Base-by-base conservation (phyloP, 2,797 vertebrate genomes). In the Enteromius paludinosus region DNA sequence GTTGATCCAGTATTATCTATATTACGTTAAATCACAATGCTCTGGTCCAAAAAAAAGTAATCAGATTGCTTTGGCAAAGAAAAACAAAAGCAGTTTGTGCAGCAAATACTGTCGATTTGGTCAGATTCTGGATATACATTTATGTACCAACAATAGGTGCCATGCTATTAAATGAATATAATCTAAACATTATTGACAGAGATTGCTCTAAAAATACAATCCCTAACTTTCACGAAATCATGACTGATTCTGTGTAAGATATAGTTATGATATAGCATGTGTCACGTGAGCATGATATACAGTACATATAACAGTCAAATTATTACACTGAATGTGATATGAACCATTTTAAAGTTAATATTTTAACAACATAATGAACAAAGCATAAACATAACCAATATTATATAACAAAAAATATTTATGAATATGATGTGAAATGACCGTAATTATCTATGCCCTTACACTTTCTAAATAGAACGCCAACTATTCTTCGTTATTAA, bases 11-110 rank as follows among this genome's bases (percentile, higher is more conserved):
- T 78, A 52, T 35, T 59, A 83, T 83, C 79, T 85, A 54, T 43
- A 38, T 84, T 69, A 86, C 79, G 81, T 38, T 79, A 35, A 83
- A 72, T 88, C 87, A 88, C 87, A 88, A 88, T 88, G 86, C 38
- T 85, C 62, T 84, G 87, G 86, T 88, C 87, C 25, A 78, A 47
- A 78, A 45, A 56, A 65, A 49, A n/a, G 2, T 14, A 74, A 83
- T 66, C 20, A 65, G 43, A 68, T 86, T 80, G 76, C 87, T 87
- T 88, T 85, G 87, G 82, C 85, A 82, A 88, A 86, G 72, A 47
- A 82, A 85, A 83, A 78, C 73, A 62, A 86, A 83, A 82, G 68
- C 74, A 75, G 47, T 74, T 30, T 74, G 52, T 75, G 72, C 54
- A 83, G 80, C 56, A 77, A 28, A 61, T 45, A 69, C 20, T 79